These are phyloP conservation scores for Frieseomelitta varia DNA, from an alignment of 1,140 invertebrate species.

Conservation along the genomic window DNA sequence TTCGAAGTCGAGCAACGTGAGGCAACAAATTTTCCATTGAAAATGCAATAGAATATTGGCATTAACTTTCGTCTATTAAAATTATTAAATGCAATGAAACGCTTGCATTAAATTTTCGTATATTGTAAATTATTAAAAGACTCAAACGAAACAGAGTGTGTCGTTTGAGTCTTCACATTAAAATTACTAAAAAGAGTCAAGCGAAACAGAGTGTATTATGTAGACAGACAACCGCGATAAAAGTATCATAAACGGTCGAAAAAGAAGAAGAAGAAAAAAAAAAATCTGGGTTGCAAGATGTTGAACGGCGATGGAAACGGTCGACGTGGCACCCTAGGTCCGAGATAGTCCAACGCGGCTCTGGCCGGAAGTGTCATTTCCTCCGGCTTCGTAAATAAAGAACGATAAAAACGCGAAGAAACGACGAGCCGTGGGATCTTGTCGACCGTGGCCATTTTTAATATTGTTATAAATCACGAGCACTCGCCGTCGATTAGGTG, in stretches of 20 bases:
- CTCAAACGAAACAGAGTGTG: too few relatives aligned
- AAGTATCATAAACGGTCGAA: neutral
- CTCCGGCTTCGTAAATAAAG: constrained; percentile 44
- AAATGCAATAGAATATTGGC: too few relatives aligned
- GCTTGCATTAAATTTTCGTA: too few relatives aligned
- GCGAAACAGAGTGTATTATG: neutral
- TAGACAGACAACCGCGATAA: too few relatives aligned
- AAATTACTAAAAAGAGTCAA: neutral
- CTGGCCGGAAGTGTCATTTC: constrained; percentile 50
- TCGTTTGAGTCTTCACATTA: too few relatives aligned
- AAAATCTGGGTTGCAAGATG: neutral
- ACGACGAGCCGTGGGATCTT: neutral
- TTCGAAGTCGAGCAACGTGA: too few relatives aligned
- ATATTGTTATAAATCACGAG: constrained; percentile 16
- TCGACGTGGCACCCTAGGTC: neutral
- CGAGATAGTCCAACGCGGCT: neutral
- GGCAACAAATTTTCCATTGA: too few relatives aligned
- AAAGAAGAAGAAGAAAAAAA: neutral
- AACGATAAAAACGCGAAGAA: constrained; percentile 17
- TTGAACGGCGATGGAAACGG: neutral
- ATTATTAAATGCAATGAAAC: too few relatives aligned
- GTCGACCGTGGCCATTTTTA: neutral
- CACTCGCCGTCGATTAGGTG: constrained; percentile 15
- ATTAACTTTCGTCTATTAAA: too few relatives aligned
- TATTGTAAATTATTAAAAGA: too few relatives aligned